Base-by-base conservation (phyloP, 2,888 invertebrate species). In the Acleris laterana region DNA sequence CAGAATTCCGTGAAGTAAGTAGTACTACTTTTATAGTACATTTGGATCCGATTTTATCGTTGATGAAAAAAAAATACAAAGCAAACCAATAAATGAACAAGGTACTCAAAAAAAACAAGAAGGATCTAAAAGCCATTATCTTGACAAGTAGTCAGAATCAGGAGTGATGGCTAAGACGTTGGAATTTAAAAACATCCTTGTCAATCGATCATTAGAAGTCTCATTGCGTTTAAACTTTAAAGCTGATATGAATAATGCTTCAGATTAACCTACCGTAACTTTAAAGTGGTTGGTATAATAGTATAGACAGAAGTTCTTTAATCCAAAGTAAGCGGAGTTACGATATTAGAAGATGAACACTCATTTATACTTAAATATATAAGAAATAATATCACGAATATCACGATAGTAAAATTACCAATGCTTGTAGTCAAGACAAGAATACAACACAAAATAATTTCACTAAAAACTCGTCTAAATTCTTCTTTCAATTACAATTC, bases 111-210 rank as follows among this genome's bases (percentile, higher is more conserved):
- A 22, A 57, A 44, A 25, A n/a, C 25, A 46, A 57, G 13, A 17
- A 46, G 57, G 46, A 57, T 57, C 22, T 57, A 25, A 57, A 57
- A 46, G 20, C 42, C 19, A 42, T 56, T 56, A 56, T 57, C 56
- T 46, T 46, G 44, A 46, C 55, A 55, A 46, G 25, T 22, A 22
- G 7, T 22, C 46, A 46, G 38, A 13, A 42, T 46, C 57, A 46
- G 25, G 17, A n/a, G n/a, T 17, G 57, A 57, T 25, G 57, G 46
- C 46, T 46, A 16, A 56, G 25, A 46, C 46, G 22, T 20, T 20
- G 46, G 57, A 57, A 57, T 57, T 22, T 57, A 22, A 46, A 57
- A 46, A 57, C 44, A 57, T 57, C 57, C 44, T 22, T 46, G 57
- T 46, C 57, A 17, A 55, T 55, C 20, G n/a, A 44, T 57, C 25